Evolutionary conservation across 2,113 vertebrate species (phyloP), one percentile per base, ranked within the genome.

Genomic region (Pseudopipra pipra): DNA sequence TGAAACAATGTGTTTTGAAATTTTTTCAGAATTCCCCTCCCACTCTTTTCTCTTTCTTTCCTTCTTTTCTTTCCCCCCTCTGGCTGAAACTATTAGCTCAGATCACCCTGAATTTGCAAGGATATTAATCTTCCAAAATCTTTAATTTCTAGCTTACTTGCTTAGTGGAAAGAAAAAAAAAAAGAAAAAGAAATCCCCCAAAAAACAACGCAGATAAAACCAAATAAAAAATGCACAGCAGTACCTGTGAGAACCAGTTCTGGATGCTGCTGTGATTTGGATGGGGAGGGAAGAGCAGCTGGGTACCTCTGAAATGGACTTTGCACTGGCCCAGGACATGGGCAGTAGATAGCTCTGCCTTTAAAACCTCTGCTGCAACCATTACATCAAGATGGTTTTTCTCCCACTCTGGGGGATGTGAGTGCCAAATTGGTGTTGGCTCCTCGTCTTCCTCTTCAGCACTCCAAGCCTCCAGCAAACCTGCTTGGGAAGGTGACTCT

Each of bases 1-100:
- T 89, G 95, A 95, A 97, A 96, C 95, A 95, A 95, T 94, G 70
- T 89, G 39, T 92, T 97, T 95, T 16, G 31, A 93, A 89, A 75
- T 85, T 63, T 94, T 87, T 89, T 85, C 83, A 90, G 61, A 89
- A 89, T 92, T 95, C 35, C 66, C 83, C 65, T 95, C 90, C 86
- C 17, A 67, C 59, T 94, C 79, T 90, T 87, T 91, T 91, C 28
- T 90, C 33, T 90, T 82, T 61, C 44, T 49, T 54, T 67, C 30
- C 4, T 30, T 47, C 46, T 25, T 47, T 25, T 39, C 15, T 52
- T 24, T 23, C 18, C 9, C 5, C 24, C 58, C 66, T 65, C 85
- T 49, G 54, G 59, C 82, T 91, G 71, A 73, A 93, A 39, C 41
- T 65, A 33, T 90, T 76, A 91, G 58, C 46, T 72, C 52, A 82